These are phyloP conservation scores for Coptotermes formosanus DNA, from an alignment of 1,140 invertebrate species.

Conservation along the genomic window DNA sequence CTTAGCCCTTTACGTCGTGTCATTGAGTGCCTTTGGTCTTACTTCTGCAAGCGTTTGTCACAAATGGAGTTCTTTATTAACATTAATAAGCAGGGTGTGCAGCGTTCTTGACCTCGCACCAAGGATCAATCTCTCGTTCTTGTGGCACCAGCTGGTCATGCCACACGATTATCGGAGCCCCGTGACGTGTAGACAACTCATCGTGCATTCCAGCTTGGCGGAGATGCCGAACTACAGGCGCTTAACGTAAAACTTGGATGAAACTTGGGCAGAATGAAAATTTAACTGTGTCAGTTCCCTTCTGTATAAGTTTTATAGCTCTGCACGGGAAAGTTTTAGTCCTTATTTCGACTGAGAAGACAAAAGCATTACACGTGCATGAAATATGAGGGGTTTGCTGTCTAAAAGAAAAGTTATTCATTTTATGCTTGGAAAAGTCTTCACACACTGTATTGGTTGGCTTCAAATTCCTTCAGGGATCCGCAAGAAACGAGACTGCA, in stretches of 20 bases:
- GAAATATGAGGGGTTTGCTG: not conserved
- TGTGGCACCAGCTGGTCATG: not conserved
- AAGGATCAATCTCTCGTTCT: not conserved
- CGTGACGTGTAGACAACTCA: not conserved
- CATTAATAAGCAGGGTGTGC: not conserved
- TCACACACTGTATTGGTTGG: too few relatives aligned
- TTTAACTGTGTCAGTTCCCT: not conserved
- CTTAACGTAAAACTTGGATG: not conserved
- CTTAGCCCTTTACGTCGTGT: too few relatives aligned
- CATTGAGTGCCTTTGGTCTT: too few relatives aligned
- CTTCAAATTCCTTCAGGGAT: too few relatives aligned
- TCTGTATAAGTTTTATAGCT: not conserved
- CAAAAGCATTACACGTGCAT: constrained; percentile 1
- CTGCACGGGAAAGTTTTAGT: not conserved
- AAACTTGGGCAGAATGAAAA: not conserved
- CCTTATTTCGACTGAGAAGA: not conserved
- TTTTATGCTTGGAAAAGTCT: not conserved
- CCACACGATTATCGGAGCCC: not conserved
- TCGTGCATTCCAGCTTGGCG: not conserved
- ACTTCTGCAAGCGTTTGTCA: not conserved
- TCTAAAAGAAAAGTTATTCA: not conserved
- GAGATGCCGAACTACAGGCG: not conserved
- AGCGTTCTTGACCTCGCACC: not conserved
- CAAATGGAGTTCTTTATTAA: not conserved
- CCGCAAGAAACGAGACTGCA: too few relatives aligned